Evolutionary conservation across 2,113 vertebrate genomes (phyloP).

Genomic region (Dinomys branickii): DNA sequence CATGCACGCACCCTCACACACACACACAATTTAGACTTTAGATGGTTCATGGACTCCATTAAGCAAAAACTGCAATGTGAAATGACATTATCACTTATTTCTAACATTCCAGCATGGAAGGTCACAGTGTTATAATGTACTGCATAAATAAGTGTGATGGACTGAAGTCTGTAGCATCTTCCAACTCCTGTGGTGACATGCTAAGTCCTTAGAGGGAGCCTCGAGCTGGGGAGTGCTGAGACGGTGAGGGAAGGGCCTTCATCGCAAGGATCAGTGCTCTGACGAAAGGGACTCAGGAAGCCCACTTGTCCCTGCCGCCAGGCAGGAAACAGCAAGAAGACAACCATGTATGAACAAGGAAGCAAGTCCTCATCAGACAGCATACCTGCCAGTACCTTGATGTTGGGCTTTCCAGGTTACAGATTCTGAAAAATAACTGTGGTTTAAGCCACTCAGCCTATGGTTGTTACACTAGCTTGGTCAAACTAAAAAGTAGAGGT

Average conservation of each 20-base stretch:
- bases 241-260: neutral
- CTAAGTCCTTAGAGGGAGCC: neutral
- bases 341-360: neutral
- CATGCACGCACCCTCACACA: neutral
- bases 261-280: neutral
- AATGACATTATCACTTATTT: conserved; percentile 1
- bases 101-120: neutral
- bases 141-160: neutral
- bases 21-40: neutral
- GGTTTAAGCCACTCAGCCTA: neutral
- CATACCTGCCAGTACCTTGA: neutral
- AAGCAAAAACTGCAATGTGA: neutral
- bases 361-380: neutral
- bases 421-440: neutral
- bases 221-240: too few species aligned
- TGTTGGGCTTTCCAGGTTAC: neutral
- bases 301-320: neutral
- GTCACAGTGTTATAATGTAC: neutral
- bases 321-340: neutral
- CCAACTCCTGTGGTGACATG: neutral
- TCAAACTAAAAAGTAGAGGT: neutral
- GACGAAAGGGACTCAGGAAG: neutral
- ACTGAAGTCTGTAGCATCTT: too few species aligned
- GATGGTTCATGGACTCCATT: neutral
- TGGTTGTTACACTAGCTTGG: neutral